Conservation (phyloP, 2,113 vertebrate genomes). For the Anguilla rostrata region DNA sequence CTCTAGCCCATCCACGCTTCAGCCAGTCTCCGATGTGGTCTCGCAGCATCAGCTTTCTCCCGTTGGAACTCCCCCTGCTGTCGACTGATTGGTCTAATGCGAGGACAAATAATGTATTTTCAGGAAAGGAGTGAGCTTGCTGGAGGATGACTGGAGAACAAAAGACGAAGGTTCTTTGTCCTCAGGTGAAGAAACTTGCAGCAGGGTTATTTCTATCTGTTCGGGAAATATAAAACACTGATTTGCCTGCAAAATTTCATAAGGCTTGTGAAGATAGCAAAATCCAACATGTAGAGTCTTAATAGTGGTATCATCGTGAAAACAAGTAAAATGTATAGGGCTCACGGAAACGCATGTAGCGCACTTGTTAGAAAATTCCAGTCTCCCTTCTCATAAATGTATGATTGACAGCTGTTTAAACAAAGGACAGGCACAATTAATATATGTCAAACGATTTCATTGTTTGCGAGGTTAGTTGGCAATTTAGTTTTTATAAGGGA, state of each 20-base stretch:
- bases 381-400: background rate
- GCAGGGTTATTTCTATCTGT: background rate
- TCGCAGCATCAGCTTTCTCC: constrained; percentile 15
- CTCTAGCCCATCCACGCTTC: background rate
- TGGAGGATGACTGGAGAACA: constrained; percentile 15
- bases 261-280: background rate
- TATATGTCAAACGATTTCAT: background rate
- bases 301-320: background rate
- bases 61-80: constrained; percentile 17
- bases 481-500: background rate
- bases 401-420: background rate
- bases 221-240: background rate
- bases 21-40: background rate
- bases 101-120: background rate
- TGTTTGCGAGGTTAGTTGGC: background rate
- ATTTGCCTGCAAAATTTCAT: background rate
- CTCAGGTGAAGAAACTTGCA: background rate
- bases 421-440: background rate
- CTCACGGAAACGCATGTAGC: background rate
- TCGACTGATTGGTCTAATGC: background rate
- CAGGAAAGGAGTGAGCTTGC: background rate
- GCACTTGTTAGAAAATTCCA: background rate
- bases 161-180: constrained; percentile 7
- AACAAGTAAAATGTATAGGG: background rate
- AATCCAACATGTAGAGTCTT: background rate